These are phyloP conservation scores for Atrichornis clamosus DNA, from an alignment of 2,113 vertebrate genomes.

Conservation along the genomic window DNA sequence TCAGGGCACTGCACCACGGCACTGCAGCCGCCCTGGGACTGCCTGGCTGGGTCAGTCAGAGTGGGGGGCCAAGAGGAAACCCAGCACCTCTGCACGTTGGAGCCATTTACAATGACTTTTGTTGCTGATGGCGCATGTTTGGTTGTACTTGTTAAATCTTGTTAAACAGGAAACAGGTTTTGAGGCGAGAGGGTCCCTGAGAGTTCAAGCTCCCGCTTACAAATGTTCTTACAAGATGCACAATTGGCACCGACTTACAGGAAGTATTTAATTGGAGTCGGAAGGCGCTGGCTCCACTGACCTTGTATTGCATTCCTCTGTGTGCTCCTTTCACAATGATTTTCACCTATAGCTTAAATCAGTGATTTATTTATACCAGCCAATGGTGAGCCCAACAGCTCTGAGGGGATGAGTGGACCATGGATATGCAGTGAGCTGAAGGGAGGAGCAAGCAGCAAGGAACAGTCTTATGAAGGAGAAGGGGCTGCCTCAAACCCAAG, in stretches of 20 bases:
- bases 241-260: constrained; percentile 75
- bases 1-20: background rate
- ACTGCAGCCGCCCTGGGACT: rapidly evolving
- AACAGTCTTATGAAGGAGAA: background rate
- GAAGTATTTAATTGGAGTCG: constrained; percentile 79
- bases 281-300: constrained; percentile 70
- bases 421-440: background rate
- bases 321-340: constrained; percentile 39
- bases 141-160: constrained; percentile 73
- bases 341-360: constrained; percentile 45
- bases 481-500: background rate
- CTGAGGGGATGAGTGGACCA: background rate
- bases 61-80: constrained; percentile 4
- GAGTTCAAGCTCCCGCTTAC: constrained; percentile 76
- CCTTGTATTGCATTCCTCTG: constrained; percentile 65
- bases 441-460: constrained; percentile 2
- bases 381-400: constrained; percentile 6
- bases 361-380: constrained; percentile 68
- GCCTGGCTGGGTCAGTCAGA: background rate
- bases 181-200: constrained; percentile 68
- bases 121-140: constrained; percentile 71
- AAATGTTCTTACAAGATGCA: constrained; percentile 79
- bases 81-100: constrained; percentile 50
- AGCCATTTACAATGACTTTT: constrained; percentile 64
- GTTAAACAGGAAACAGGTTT: constrained; percentile 84